Conservation (phyloP, 2,797 vertebrate species). For the Cryptoprocta ferox region DNA sequence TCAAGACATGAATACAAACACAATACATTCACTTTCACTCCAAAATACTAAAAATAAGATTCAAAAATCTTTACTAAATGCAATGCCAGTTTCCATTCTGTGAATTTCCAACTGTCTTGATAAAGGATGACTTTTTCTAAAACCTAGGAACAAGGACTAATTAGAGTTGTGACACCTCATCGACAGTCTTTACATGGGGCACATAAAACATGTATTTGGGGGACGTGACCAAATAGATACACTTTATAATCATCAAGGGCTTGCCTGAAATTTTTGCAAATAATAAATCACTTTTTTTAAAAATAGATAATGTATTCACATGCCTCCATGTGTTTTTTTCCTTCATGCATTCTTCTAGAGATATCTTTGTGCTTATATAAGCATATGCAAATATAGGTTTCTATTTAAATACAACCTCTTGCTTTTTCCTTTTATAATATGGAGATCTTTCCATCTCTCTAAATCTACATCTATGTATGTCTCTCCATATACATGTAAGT, state of each 20-base stretch:
- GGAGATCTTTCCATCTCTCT: neutral
- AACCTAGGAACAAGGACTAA: slow-evolving; percentile 12
- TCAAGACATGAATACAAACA: slow-evolving; percentile 7
- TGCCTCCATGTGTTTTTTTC: neutral
- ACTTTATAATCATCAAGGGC: neutral
- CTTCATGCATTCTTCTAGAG: neutral
- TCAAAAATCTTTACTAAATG: neutral
- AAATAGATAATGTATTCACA: slow-evolving; percentile 17
- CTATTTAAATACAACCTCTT: neutral
- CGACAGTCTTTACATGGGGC: neutral
- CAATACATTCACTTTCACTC: neutral
- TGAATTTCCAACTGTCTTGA: slow-evolving; percentile 29
- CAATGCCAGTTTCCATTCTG: neutral
- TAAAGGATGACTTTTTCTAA: neutral
- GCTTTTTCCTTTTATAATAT: neutral
- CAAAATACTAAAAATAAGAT: neutral
- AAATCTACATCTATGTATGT: neutral
- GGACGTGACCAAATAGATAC: neutral
- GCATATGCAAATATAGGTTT: neutral
- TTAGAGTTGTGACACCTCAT: neutral
- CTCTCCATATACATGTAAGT: neutral
- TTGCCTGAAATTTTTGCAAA: neutral
- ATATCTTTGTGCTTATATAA: neutral
- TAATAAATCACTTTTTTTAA: neutral
- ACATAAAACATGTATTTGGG: neutral